A percentile compares a stretch with the other conserved stretches of the same genome.
These are phyloP conservation scores for Neria commutata DNA, from an alignment of 2,888 invertebrate genomes.

Conservation along the genomic window DNA sequence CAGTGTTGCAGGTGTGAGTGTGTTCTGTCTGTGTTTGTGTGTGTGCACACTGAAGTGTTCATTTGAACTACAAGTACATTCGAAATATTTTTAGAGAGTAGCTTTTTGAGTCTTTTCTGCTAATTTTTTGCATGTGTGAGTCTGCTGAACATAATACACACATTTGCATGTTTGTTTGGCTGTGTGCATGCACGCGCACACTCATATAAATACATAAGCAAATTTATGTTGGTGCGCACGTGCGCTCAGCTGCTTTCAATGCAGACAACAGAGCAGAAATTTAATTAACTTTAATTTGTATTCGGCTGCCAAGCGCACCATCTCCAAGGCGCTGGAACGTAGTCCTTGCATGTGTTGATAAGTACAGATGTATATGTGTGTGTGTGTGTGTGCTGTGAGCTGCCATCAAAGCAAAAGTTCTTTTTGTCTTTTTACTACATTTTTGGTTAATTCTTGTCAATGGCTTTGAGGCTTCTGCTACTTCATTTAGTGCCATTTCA, in stretches of 20 bases:
- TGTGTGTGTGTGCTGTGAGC: slow-evolving; percentile 16
- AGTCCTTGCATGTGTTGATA: slow-evolving; percentile 19
- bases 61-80: no score
- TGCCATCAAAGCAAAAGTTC: not conserved
- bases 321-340: slow-evolving; percentile 16
- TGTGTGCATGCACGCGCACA: slow-evolving; percentile 6
- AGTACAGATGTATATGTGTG: not conserved
- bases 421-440: not conserved
- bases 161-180: slow-evolving; percentile 17
- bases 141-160: slow-evolving; percentile 41
- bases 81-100: no score
- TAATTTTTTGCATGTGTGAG: slow-evolving; percentile 52
- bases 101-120: slow-evolving; percentile 36
- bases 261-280: slow-evolving; percentile 44
- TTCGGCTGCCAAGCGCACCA: slow-evolving; percentile 11
- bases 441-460: not conserved
- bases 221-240: not conserved
- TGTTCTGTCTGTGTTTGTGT: not conserved
- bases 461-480: no score
- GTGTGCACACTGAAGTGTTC: no score
- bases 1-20: not conserved
- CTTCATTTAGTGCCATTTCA: no score
- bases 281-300: slow-evolving; percentile 52
- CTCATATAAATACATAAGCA: no score
- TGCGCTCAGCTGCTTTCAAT: not conserved